Percentiles rank a stretch among this genome's conserved stretches.
Conservation (phyloP, 2,113 vertebrate species). For the Maccullochella peelii region DNA sequence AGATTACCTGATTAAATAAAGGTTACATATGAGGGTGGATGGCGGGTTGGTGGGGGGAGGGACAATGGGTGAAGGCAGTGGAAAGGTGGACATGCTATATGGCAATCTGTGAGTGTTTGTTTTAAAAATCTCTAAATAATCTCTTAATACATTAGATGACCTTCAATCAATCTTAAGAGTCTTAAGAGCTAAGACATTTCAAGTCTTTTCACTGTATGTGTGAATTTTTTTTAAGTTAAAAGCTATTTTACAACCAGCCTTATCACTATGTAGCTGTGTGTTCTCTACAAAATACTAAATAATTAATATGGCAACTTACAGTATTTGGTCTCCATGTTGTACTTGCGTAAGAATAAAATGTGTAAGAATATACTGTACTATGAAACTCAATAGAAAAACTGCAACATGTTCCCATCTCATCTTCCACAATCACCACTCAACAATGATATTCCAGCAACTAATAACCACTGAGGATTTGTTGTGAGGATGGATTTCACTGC, state of each 20-base stretch:
- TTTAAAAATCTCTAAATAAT: background rate
- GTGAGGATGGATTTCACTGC: constrained; percentile 52
- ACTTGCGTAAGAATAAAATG: background rate
- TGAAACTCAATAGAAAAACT: background rate
- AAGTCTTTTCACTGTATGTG: background rate
- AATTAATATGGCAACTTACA: background rate
- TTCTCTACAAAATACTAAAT: constrained; percentile 4
- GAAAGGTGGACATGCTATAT: background rate
- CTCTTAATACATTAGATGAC: background rate
- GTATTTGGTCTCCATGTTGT: background rate
- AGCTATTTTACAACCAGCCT: background rate
- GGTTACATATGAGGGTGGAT: background rate
- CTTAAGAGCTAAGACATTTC: too few species aligned
- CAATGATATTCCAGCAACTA: constrained; percentile 32
- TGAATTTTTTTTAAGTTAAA: background rate
- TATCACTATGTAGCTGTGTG: background rate
- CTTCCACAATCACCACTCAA: constrained; percentile 10
- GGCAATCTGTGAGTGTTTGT: background rate
- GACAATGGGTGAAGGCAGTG: background rate
- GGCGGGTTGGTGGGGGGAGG: background rate
- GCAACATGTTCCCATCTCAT: background rate
- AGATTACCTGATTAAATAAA: constrained; percentile 6
- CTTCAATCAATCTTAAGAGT: background rate
- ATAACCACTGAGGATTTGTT: constrained; percentile 35
- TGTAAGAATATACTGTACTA: background rate